phyloP scores from a whole-genome alignment of 2,113 vertebrate species.

The Nothoprocta perdicaria region DNA sequence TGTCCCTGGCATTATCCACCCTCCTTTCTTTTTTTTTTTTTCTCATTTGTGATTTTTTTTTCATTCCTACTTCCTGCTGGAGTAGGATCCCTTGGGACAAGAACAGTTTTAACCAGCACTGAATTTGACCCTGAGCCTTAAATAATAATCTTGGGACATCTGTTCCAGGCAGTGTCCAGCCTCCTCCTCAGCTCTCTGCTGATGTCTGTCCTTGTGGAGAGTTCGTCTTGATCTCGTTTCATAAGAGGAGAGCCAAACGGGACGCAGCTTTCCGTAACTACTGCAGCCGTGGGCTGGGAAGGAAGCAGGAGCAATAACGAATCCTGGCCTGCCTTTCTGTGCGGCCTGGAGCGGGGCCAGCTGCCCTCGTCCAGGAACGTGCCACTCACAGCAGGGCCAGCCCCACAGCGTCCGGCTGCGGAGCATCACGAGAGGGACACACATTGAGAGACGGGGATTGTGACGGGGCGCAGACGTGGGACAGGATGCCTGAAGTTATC shows the following conservation, averaged over 20 bases:
- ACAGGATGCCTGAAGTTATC: not conserved
- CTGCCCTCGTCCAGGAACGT: no score
- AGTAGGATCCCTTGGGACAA: not conserved
- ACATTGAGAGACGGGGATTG: no score
- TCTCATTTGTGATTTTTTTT: not conserved
- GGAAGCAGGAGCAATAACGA: not conserved
- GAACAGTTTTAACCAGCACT: not conserved
- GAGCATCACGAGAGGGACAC: no score
- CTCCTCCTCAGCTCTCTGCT: not conserved
- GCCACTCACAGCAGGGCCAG: no score
- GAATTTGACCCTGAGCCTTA: not conserved
- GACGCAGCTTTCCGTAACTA: not conserved
- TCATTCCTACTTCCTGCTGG: rapidly evolving
- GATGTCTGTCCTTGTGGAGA: not conserved
- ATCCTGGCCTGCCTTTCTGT: not conserved
- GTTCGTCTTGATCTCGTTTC: not conserved
- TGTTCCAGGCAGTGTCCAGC: not conserved
- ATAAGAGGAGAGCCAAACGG: not conserved
- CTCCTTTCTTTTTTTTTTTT: not conserved
- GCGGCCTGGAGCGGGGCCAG: no score
- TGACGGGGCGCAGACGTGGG: no score
- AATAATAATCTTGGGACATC: not conserved
- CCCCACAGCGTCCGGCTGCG: no score
- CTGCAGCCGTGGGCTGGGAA: not conserved
- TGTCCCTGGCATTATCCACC: not conserved